Base-by-base conservation (phyloP, 2,797 vertebrate genomes). In the Neostethus bicornis region DNA sequence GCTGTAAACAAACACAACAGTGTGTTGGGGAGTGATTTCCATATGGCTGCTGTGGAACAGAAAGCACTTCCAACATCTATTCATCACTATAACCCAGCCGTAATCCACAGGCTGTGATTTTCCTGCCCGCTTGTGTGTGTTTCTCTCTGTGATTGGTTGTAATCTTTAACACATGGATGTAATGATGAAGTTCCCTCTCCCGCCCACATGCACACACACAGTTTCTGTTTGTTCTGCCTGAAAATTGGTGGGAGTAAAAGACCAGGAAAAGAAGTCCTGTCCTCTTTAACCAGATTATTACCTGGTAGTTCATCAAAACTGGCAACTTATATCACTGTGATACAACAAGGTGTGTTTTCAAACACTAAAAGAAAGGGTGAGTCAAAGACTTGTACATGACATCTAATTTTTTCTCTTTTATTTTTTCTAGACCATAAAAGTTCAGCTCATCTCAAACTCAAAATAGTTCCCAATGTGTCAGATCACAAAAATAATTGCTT, bases 121-220 rank as follows among this genome's bases (percentile, higher is more conserved):
- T 29, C 71, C 67, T 37, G 45, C 69, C 73, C 54, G 42, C 73
- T n/a, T 46, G 38, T 39, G 43, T 50, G 41, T 54, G 37, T 34
- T 51, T 41, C 24, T 38, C 29, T 16, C 42, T 69, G 61, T 85
- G 85, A 85, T 83, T 85, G 75, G 80, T 34, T 72, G 41, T 86
- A 87, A 87, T 85, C 70, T 73, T 81, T 77, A 83, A 85, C 87
- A 87, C 77, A 89, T 86, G 83, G 65, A 59, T 41, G 19, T 19
- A 37, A 45, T 16, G 25, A 17, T 58, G 17, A 48, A 56, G 31
- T 29, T 51, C 34, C 47, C 50, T 48, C 50, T 52, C 46, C 13
- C 59, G 45, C 46, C 5, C 19, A 48, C 61, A 28, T 54, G 29
- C 51, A 26, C 43, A 46, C 35, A 26, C 43, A 14, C 9, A 11